Evolutionary conservation across 2,113 vertebrate species (phyloP).

Genomic region (Leucoraja erinaceus): DNA sequence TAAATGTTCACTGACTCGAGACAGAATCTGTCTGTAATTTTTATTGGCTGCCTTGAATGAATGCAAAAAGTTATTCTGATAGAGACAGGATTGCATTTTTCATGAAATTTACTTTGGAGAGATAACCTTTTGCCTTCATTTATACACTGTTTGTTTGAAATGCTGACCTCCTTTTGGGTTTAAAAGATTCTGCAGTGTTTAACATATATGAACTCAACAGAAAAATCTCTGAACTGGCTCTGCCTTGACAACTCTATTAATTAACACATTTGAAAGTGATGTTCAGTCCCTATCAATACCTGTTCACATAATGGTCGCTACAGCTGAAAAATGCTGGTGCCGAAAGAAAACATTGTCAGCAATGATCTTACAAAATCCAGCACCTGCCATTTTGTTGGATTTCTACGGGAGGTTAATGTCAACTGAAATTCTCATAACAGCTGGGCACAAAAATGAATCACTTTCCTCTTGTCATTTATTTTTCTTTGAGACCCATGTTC

Average conservation of each 20-base stretch:
- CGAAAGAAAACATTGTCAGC: slow-evolving; percentile 28
- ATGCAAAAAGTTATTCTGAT: neutral
- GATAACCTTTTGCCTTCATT: slow-evolving; percentile 35
- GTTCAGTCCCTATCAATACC: slow-evolving; percentile 55
- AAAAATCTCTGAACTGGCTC: neutral
- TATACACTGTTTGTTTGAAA: slow-evolving; percentile 6
- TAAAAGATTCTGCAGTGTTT: slow-evolving; percentile 22
- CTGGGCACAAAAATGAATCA: slow-evolving; percentile 28
- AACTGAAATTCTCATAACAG: slow-evolving; percentile 27
- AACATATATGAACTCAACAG: neutral
- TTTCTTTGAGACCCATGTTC: slow-evolving; percentile 23
- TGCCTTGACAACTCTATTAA: slow-evolving; percentile 52
- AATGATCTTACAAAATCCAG: slow-evolving; percentile 35
- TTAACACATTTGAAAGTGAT: slow-evolving; percentile 55
- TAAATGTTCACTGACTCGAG: neutral
- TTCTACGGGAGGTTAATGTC: slow-evolving; percentile 28
- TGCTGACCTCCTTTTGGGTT: slow-evolving; percentile 4
- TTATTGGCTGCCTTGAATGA: neutral
- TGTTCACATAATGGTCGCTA: slow-evolving; percentile 55
- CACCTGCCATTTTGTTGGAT: slow-evolving; percentile 34
- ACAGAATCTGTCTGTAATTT: slow-evolving; percentile 20
- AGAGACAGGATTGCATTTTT: neutral
- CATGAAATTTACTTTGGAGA: neutral
- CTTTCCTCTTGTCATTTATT: slow-evolving; percentile 35
- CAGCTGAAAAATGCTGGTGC: slow-evolving; percentile 53